Base-by-base conservation (phyloP, 1,140 invertebrate species). In the Aphis gossypii region DNA sequence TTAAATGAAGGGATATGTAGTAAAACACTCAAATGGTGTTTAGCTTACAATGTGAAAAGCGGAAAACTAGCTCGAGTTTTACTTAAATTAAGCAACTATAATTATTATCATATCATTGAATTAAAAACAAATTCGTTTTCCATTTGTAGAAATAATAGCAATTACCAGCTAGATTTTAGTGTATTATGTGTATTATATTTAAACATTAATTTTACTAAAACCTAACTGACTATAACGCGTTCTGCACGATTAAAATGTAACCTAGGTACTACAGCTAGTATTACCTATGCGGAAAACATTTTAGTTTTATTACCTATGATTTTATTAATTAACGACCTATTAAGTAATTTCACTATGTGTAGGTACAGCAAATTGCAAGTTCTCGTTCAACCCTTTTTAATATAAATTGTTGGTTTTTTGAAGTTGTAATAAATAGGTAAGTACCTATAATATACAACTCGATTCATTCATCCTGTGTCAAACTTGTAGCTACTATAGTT, bases 41-140 rank as follows among this genome's bases (percentile, higher is more conserved):
- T 76, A 76, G 60, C 18, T n/a, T 35, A 76, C n/a, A 76, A 76
- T 76, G 30, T 18, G 30, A 7, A 68, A 68, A 14, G 30, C 14
- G 11, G 60, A 68, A 68, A 68, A 76, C 30, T 18, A 68, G 8
- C 60, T 68, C 14, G 60, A n/a, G 14, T 76, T 76, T 14, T 76
- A 18, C 5, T 76, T 76, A 68, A 68, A 68, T 68, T 68, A 76
- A 76, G n/a, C 60, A 76, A 35, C 60, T 76, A 76, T 76, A 76
- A 76, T 76, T 76, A 76, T n/a, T 76, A 76, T 76, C 60, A 76
- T 76, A 76, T 76, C 60, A 76, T 76, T 76, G 6, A 76, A n/a
- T 76, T 76, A 76, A 76, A 76, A 76, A 76, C 30, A 76, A 76
- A 76, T 76, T n/a, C 14, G 60, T 76, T 76, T 76, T n/a, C 60